Percentiles rank a stretch among this genome's conserved stretches.
These are phyloP conservation scores for Salvelinus alpinus DNA, from an alignment of 2,113 vertebrate species.

Conservation along the genomic window DNA sequence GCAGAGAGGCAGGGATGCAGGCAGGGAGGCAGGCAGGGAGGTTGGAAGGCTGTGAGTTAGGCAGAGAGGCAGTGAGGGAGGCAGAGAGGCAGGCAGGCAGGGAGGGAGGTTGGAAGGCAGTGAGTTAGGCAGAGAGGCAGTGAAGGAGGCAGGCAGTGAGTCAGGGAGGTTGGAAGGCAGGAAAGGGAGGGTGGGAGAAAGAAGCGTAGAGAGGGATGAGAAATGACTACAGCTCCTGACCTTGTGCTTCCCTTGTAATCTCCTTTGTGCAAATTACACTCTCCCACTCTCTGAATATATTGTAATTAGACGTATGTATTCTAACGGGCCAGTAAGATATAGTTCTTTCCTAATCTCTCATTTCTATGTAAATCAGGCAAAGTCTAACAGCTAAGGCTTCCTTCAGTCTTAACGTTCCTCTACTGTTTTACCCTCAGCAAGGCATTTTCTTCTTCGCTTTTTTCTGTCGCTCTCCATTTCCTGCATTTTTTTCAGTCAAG, in stretches of 20 bases:
- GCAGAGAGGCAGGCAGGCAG: too few relatives aligned
- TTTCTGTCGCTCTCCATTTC: conserved; percentile 38
- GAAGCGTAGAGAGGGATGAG: conserved; percentile 32
- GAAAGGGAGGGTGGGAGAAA: too few relatives aligned
- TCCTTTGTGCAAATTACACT: conserved; percentile 82
- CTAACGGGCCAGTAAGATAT: conserved; percentile 77
- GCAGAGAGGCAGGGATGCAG: not conserved
- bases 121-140: not conserved
- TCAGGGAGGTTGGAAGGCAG: not conserved
- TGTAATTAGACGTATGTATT: conserved; percentile 84
- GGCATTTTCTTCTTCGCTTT: conserved; percentile 43
- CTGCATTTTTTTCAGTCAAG: conserved; percentile 29
- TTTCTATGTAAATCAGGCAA: conserved; percentile 80
- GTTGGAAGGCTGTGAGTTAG: not conserved
- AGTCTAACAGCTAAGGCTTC: conserved; percentile 77
- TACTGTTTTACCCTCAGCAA: conserved; percentile 42
- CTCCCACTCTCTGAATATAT: conserved; percentile 79
- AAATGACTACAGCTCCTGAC: conserved; percentile 68
- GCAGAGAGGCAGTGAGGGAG: not conserved
- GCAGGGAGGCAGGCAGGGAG: not conserved
- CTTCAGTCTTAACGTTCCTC: conserved; percentile 69
- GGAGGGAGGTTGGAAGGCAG: too few relatives aligned
- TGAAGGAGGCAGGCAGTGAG: not conserved
- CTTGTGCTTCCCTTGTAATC: conserved; percentile 77
- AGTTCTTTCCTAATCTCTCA: conserved; percentile 80